Evolutionary conservation across 1,140 invertebrate genomes (phyloP).

Genomic region (Neodiprion fabricii): DNA sequence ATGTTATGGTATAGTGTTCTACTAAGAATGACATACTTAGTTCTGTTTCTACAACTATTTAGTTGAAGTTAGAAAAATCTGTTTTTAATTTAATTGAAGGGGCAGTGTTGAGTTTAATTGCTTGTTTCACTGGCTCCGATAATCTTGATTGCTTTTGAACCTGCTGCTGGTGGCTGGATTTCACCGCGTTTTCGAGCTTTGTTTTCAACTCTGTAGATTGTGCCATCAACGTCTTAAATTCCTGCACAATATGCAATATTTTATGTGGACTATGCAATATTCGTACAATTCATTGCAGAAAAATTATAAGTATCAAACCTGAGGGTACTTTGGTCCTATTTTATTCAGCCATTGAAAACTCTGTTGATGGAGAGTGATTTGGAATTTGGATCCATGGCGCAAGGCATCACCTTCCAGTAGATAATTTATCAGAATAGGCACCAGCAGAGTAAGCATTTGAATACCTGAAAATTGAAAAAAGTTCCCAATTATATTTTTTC

Average conservation of each 20-base stretch:
- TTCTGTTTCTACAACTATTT: constrained; percentile 32
- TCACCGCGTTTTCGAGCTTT: constrained; percentile 86
- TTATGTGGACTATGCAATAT: background rate
- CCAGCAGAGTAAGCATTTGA: constrained; percentile 84
- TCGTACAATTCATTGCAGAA: background rate
- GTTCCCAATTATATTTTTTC: constrained; percentile 16
- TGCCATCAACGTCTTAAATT: constrained; percentile 90
- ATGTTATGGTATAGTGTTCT: background rate
- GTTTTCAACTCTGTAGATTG: constrained; percentile 78
- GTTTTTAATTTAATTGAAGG: constrained; percentile 95
- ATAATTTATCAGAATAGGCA: constrained; percentile 88
- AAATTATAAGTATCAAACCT: constrained; percentile 63
- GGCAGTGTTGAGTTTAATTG: constrained; percentile 65
- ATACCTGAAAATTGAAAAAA: constrained; percentile 70
- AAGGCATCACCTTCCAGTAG: constrained; percentile 74
- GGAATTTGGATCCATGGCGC: constrained; percentile 68
- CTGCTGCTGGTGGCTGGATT: constrained; percentile 72
- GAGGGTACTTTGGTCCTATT: constrained; percentile 89
- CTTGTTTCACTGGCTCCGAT: constrained; percentile 61
- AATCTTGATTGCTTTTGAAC: constrained; percentile 54
- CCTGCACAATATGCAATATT: constrained; percentile 61
- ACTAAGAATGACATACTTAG: background rate
- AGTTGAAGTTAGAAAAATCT: constrained; percentile 93
- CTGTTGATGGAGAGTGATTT: constrained; percentile 80
- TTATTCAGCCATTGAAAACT: constrained; percentile 88